Conservation (phyloP, 2,888 invertebrate genomes). For the Drosophila setosimentum region DNA sequence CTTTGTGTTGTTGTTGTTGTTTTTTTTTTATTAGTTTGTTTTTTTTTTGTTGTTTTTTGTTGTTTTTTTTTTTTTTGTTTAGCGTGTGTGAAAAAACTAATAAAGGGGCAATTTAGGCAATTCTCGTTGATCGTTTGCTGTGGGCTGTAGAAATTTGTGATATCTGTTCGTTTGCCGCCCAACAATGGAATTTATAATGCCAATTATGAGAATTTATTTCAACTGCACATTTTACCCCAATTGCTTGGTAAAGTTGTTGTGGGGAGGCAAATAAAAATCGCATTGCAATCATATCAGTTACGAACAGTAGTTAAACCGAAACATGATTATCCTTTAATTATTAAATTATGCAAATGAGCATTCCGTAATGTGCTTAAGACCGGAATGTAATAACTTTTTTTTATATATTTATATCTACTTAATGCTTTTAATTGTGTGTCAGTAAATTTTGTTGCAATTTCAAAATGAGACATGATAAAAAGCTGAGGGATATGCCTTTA, state of each 20-base stretch:
- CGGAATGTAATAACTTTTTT: background rate
- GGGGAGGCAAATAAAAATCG: constrained; percentile 3
- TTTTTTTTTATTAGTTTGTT: constrained; percentile 16
- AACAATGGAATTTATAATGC: constrained; percentile 70
- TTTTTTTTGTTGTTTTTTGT: constrained; percentile 36
- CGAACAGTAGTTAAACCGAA: constrained; percentile 1
- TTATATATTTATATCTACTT: background rate
- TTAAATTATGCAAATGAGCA: constrained; percentile 2
- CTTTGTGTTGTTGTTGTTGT: constrained; percentile 8
- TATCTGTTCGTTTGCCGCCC: constrained; percentile 28
- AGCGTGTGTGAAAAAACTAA: constrained; percentile 81
- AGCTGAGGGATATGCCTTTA: constrained; percentile 4
- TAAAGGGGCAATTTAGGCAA: constrained; percentile 80
- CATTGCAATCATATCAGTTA: background rate
- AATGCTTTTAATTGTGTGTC: background rate
- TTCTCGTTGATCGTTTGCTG: constrained; percentile 62
- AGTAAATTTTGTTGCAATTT: constrained; percentile 14
- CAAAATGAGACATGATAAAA: constrained; percentile 15
- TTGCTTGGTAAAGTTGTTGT: constrained; percentile 18
- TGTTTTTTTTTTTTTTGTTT: constrained; percentile 39
- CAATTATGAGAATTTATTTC: constrained; percentile 60
- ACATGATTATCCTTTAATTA: constrained; percentile 6
- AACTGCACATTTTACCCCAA: constrained; percentile 37
- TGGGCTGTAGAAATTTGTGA: constrained; percentile 35
- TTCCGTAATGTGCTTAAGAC: constrained; percentile 6